Base-by-base conservation (phyloP, 2,113 vertebrate genomes). In the Anarrhichthys ocellatus region DNA sequence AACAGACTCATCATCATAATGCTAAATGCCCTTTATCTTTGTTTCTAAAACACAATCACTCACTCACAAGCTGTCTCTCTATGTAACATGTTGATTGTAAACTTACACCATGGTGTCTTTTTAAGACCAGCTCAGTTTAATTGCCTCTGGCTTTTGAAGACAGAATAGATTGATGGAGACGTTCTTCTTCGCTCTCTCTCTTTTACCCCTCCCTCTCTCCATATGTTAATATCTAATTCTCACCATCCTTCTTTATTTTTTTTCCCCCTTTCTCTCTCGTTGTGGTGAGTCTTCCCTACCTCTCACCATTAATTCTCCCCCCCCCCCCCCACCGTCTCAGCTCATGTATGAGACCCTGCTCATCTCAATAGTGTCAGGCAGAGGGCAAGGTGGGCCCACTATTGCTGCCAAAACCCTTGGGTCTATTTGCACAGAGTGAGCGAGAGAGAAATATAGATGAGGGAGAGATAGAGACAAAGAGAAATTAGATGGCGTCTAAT, bases 351-450 rank as follows among this genome's bases (percentile, higher is more conserved):
- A 77, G 73, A 74, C 69, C 64, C 65, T 67, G 65, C 61, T 50
- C 59, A 65, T 76, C 46, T 78, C 61, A 75, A 56, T 34, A 18
- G 46, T 81, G 73, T 86, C 78, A 76, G 54, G 69, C 67, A 73
- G 40, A 75, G 32, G 20, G 38, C 63, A 74, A 68, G 46, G 44
- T 81, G 42, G 76, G 66, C 71, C 38, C 40, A 36, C 27, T 59
- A 9, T 8, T 54, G 58, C 69, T 46, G 74, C 34, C 66, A 40
- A 24, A 32, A 65, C 3, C 40, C 54, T 72, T 70, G 1, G 36
- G 56, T 81, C 22, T 58, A 42, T 66, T 76, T 80, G 68, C 22
- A 54, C n/a, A 24, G 58, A 40, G 9, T 1, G 0, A 0, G 36
- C 17, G 11, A 11, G 6, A 17, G 3, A 42, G 24, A 18, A 4